A percentile compares a stretch with the other conserved stretches of the same genome.
Evolutionary conservation across 2,888 invertebrate species (phyloP).

Genomic region (Sepiola atlantica): DNA sequence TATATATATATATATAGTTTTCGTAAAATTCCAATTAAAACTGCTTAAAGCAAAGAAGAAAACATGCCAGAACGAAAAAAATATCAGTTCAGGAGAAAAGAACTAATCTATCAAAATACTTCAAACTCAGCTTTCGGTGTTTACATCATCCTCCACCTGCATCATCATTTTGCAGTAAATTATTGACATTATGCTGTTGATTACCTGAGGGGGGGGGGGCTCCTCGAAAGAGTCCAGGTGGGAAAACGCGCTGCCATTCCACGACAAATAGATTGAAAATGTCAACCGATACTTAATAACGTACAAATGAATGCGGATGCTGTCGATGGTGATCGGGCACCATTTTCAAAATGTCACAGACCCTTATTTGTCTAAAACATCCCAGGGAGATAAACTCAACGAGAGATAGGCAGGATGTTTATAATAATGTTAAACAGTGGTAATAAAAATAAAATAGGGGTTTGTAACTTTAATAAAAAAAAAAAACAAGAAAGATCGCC

Average conservation of each 20-base stretch:
- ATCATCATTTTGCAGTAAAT: not conserved
- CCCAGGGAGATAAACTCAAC: not conserved
- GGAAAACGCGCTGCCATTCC: not conserved
- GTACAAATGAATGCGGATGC: not conserved
- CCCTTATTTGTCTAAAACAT: not conserved
- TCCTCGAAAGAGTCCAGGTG: constrained; percentile 14
- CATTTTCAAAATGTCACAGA: constrained; percentile 14
- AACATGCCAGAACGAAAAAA: not conserved
- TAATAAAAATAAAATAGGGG: not conserved
- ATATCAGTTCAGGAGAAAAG: not conserved
- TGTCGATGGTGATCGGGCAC: not conserved
- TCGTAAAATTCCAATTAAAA: not conserved
- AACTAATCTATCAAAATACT: not conserved
- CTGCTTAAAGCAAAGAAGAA: not conserved
- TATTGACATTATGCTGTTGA: constrained; percentile 32
- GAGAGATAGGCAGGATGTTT: not conserved
- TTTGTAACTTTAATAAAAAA: not conserved
- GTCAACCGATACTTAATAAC: not conserved
- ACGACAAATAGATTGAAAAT: not conserved
- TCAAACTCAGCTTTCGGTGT: not conserved
- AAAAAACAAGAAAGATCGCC: not conserved
- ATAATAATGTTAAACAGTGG: not conserved
- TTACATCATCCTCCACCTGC: not conserved
- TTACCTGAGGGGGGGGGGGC: not conserved
- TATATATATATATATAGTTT: not conserved